These are phyloP conservation scores for Lomographa bimaculata DNA, from an alignment of 2,888 invertebrate species.

Conservation along the genomic window DNA sequence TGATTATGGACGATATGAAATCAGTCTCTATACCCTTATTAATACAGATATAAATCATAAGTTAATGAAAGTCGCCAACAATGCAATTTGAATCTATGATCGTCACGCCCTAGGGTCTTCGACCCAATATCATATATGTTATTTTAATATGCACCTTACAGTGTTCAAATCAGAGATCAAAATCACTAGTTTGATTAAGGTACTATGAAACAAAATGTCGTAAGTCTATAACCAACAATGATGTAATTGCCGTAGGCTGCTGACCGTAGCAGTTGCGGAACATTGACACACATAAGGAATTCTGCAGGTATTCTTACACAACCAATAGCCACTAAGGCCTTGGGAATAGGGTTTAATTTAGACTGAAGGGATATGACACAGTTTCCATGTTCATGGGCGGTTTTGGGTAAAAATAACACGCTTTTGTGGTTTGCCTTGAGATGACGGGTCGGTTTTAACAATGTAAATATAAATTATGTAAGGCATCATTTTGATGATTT, in stretches of 20 bases:
- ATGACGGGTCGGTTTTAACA: constrained; percentile 17
- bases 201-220: constrained; percentile 44
- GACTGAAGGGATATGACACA: not conserved
- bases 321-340: constrained; percentile 24
- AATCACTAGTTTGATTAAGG: constrained; percentile 28
- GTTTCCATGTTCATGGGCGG: constrained; percentile 19
- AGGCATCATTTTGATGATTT: too few relatives aligned
- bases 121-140: constrained; percentile 37
- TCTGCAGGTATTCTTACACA: constrained; percentile 36
- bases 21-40: too few relatives aligned
- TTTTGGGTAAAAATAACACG: constrained; percentile 17
- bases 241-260: constrained; percentile 52
- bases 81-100: constrained; percentile 30
- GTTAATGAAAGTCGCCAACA: constrained; percentile 18
- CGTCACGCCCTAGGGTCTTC: constrained; percentile 39
- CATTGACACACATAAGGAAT: constrained; percentile 54
- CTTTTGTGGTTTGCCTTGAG: constrained; percentile 26
- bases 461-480: constrained; percentile 2
- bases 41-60: constrained; percentile 1
- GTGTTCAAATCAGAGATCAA: constrained; percentile 10
- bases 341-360: constrained; percentile 18
- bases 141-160: constrained; percentile 1
- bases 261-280: constrained; percentile 46
- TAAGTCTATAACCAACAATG: constrained; percentile 44
- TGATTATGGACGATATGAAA: too few relatives aligned